Conservation (phyloP, 2,797 vertebrate species). For the Notolabrus celidotus region DNA sequence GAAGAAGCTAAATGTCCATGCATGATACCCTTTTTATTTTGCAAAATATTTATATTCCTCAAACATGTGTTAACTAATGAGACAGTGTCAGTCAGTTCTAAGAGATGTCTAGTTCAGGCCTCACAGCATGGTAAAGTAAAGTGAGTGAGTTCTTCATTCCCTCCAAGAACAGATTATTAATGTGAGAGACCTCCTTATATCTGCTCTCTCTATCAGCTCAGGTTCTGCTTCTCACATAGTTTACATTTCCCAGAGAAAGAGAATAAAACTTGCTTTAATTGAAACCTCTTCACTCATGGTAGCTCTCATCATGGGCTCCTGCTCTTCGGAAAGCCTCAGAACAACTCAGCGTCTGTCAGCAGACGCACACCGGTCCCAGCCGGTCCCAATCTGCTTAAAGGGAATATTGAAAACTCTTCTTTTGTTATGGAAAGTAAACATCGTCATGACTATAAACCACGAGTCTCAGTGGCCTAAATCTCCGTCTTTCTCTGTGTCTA, state of each 20-base stretch:
- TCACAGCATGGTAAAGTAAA: too few species aligned
- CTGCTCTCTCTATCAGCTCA: not conserved
- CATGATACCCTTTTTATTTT: too few species aligned
- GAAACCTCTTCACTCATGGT: slow-evolving; percentile 18
- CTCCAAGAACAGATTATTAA: too few species aligned
- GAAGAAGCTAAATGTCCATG: too few species aligned
- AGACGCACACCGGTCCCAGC: slow-evolving; percentile 31
- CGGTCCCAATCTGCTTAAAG: not conserved
- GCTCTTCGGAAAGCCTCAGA: not conserved
- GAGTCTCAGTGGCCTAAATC: too few species aligned
- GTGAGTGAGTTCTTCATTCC: too few species aligned
- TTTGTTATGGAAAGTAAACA: not conserved
- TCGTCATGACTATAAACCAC: too few species aligned
- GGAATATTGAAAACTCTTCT: slow-evolving; percentile 11
- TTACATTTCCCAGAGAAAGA: not conserved
- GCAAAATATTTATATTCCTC: too few species aligned
- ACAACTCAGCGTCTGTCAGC: slow-evolving; percentile 36
- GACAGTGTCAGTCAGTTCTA: too few species aligned
- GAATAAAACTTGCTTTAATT: slow-evolving; percentile 25
- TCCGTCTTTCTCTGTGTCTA: not conserved
- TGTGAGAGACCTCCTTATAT: not conserved
- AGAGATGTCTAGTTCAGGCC: too few species aligned
- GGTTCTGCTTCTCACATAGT: not conserved
- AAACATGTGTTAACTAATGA: too few species aligned
- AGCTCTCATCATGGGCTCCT: slow-evolving; percentile 11